phyloP scores from a whole-genome alignment of 2,888 invertebrate genomes.

The Leptinotarsa peninsularis region DNA sequence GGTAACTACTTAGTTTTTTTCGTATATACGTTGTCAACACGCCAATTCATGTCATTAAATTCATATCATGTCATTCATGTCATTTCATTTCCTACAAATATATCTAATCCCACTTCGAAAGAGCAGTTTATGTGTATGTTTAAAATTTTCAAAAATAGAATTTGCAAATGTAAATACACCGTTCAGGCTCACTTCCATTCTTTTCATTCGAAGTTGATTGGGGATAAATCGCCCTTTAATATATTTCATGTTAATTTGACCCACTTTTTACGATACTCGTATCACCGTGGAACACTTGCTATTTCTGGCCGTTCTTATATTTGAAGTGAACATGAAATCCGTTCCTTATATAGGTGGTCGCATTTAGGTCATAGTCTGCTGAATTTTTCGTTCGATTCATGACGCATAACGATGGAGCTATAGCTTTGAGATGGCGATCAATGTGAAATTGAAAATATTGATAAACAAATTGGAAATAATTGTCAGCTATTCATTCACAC shows the following conservation, averaged over 20 bases:
- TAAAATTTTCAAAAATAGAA: not conserved
- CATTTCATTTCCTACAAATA: no score
- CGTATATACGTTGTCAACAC: no score
- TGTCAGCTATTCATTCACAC: no score
- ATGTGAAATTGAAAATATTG: no score
- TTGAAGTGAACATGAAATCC: not conserved
- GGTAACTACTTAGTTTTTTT: no score
- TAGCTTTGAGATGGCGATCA: no score
- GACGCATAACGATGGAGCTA: no score
- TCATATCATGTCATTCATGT: no score
- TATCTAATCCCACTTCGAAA: no score
- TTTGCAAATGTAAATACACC: not conserved
- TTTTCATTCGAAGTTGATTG: not conserved
- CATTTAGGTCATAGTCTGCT: not conserved
- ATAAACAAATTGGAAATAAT: no score
- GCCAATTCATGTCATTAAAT: no score
- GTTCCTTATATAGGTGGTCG: slow-evolving; percentile 2
- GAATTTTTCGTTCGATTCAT: not conserved
- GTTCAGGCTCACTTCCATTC: not conserved
- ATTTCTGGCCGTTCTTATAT: slow-evolving; percentile 10
- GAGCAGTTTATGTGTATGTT: no score
- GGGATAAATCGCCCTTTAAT: slow-evolving; percentile 1
- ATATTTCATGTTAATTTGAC: slow-evolving; percentile 13
- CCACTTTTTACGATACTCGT: not conserved
- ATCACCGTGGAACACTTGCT: not conserved